These are phyloP conservation scores for Colossoma macropomum DNA, from an alignment of 2,113 vertebrate genomes.

Conservation along the genomic window DNA sequence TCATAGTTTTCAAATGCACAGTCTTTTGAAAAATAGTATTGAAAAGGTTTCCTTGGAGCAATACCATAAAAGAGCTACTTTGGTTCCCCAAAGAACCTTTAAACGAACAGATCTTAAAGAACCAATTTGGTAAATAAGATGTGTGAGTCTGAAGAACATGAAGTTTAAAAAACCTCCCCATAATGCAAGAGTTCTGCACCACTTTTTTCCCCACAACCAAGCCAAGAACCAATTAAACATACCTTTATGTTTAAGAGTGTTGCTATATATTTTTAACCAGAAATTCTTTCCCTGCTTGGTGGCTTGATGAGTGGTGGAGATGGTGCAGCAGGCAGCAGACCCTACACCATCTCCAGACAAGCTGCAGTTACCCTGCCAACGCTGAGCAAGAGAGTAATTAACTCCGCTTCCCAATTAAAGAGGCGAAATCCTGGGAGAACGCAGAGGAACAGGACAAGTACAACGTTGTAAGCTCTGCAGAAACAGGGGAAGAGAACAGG, in stretches of 20 bases:
- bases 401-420: conserved; percentile 76
- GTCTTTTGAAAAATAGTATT: no score
- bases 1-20: neutral
- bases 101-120: no score
- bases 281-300: conserved; percentile 24
- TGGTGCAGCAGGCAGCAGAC: conserved; percentile 52
- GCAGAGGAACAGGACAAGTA: conserved; percentile 64
- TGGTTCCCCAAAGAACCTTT: no score
- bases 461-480: conserved; percentile 39
- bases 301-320: conserved; percentile 49
- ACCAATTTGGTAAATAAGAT: no score
- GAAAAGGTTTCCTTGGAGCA: no score
- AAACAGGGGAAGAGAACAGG: conserved; percentile 42
- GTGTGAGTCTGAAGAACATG: no score
- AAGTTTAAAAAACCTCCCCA: no score
- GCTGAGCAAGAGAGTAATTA: conserved; percentile 73
- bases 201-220: neutral
- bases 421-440: conserved; percentile 66
- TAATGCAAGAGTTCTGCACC: no score
- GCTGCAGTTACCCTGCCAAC: conserved; percentile 69
- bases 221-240: neutral
- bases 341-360: conserved; percentile 65
- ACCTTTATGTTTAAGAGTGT: neutral
- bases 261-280: neutral
- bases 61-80: no score